A percentile compares a stretch with the other conserved stretches of the same genome.
These are phyloP conservation scores for Lutraria rhynchaena DNA, from an alignment of 1,140 invertebrate species.

Conservation along the genomic window DNA sequence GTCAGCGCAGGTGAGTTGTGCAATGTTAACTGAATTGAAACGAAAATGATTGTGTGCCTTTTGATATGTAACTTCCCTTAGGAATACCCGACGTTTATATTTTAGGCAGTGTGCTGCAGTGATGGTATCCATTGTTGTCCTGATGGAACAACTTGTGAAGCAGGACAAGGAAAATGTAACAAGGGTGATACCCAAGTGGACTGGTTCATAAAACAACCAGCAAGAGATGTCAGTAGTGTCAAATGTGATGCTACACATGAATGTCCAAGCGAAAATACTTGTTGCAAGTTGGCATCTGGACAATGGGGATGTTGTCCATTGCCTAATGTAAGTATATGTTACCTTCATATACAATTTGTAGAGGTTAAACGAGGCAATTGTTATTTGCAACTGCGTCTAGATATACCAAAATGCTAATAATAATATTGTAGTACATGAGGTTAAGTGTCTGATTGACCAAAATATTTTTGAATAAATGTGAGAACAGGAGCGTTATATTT, in stretches of 20 bases:
- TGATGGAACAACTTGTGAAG: slow-evolving; percentile 62
- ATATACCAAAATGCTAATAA: too few relatives aligned
- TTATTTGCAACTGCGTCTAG: too few relatives aligned
- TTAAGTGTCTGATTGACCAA: too few relatives aligned
- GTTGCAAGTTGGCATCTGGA: slow-evolving; percentile 74
- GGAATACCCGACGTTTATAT: background rate
- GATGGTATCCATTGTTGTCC: slow-evolving; percentile 71
- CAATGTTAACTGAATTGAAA: too few relatives aligned
- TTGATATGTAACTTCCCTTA: too few relatives aligned
- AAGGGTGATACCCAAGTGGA: slow-evolving; percentile 31
- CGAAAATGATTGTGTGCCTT: too few relatives aligned
- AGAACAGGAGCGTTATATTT: too few relatives aligned
- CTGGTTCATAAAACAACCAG: slow-evolving; percentile 59
- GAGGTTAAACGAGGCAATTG: too few relatives aligned
- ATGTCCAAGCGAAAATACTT: slow-evolving; percentile 79
- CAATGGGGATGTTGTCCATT: slow-evolving; percentile 77
- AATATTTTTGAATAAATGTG: too few relatives aligned
- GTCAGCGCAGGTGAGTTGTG: too few relatives aligned
- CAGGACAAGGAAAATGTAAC: slow-evolving; percentile 57
- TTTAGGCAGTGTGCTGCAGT: slow-evolving; percentile 64
- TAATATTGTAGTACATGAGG: too few relatives aligned
- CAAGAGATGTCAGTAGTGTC: slow-evolving; percentile 7
- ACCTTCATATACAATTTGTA: too few relatives aligned
- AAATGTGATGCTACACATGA: slow-evolving; percentile 50
- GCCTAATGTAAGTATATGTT: slow-evolving; percentile 58